phyloP scores from a whole-genome alignment of 2,113 vertebrate genomes.

The Aramus guarauna region DNA sequence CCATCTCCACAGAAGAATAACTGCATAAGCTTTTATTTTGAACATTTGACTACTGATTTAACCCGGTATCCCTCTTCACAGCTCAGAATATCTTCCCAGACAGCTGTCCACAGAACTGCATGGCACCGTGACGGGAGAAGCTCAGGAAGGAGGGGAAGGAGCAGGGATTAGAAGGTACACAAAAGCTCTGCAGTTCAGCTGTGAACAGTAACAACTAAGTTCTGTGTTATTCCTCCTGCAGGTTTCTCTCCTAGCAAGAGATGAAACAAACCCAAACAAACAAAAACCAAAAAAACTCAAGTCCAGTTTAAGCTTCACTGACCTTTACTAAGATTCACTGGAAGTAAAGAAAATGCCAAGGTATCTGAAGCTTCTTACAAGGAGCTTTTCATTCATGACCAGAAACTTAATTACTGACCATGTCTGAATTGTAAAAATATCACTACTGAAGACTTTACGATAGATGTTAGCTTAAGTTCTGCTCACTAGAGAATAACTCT shows the following conservation, averaged over 20 bases:
- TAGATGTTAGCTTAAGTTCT: background rate
- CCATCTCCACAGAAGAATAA: background rate
- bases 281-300: background rate
- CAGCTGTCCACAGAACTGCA: background rate
- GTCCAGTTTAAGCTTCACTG: background rate
- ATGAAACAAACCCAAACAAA: background rate
- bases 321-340: background rate
- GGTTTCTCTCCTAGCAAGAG: background rate
- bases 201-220: background rate
- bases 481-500: background rate
- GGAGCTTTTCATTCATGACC: background rate
- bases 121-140: background rate
- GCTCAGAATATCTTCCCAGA: background rate
- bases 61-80: background rate
- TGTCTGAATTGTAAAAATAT: background rate
- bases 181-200: background rate
- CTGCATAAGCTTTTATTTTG: background rate
- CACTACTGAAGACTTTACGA: background rate
- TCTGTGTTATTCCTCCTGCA: background rate
- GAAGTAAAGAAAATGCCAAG: background rate
- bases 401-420: background rate
- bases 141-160: background rate
- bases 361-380: background rate
- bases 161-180: background rate
- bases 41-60: background rate